Conservation (phyloP, 1,140 invertebrate genomes). For the Drosophila saltans region DNA sequence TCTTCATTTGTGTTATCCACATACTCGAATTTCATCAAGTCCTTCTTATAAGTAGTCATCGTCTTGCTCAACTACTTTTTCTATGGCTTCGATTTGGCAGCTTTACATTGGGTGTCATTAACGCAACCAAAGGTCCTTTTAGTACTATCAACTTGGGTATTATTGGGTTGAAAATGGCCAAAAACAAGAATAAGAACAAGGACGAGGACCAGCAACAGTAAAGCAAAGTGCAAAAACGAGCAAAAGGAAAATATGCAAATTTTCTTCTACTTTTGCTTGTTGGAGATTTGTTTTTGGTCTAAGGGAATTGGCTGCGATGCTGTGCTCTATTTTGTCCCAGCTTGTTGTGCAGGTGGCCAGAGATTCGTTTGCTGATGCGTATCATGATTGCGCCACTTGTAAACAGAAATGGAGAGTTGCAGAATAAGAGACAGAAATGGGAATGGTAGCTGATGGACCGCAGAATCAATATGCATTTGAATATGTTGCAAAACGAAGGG, state of each 20-base stretch:
- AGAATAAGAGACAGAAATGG: not conserved
- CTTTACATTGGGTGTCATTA: conserved; percentile 45
- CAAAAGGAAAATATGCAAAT: conserved; percentile 60
- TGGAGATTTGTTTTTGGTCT: conserved; percentile 52
- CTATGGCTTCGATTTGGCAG: conserved; percentile 44
- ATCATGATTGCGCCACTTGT: conserved; percentile 72
- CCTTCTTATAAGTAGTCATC: conserved; percentile 6
- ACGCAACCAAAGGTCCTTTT: conserved; percentile 50
- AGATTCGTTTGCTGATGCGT: conserved; percentile 63
- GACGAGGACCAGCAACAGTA: conserved; percentile 17
- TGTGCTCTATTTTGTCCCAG: conserved; percentile 4
- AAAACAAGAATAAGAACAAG: conserved; percentile 27
- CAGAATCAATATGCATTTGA: conserved; percentile 81
- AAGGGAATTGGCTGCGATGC: conserved; percentile 25
- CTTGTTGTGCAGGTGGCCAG: conserved; percentile 51
- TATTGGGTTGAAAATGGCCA: conserved; percentile 28
- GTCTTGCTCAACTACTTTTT: not conserved
- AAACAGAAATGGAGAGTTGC: conserved; percentile 49
- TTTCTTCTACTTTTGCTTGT: conserved; percentile 57
- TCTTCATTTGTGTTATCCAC: conserved; percentile 36
- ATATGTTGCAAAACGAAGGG: conserved; percentile 43
- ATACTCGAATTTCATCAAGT: conserved; percentile 15
- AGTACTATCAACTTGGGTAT: conserved; percentile 45
- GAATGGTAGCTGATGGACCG: conserved; percentile 52
- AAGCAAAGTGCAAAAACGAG: conserved; percentile 24